Conservation (phyloP, 2,797 vertebrate species). For the Philypnodon macrostomus region DNA sequence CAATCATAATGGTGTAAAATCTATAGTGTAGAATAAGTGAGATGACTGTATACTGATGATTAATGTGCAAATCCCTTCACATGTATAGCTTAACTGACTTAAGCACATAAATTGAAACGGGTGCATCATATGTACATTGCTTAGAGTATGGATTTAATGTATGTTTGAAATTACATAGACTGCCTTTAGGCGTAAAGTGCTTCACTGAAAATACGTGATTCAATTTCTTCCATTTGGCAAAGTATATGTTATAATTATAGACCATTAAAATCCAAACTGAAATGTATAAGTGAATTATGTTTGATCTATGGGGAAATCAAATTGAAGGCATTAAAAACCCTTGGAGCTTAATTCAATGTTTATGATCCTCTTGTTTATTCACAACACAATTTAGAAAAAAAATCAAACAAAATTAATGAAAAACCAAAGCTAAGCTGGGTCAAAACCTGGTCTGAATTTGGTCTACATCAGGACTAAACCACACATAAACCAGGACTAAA, state of each 20-base stretch:
- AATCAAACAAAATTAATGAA: no score
- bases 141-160: neutral
- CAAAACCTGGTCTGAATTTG: no score
- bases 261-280: no score
- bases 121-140: slow-evolving; percentile 4
- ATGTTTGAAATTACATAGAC: neutral
- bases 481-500: no score
- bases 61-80: slow-evolving; percentile 46
- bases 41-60: slow-evolving; percentile 42
- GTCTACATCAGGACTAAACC: no score
- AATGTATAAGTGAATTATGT: no score
- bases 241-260: neutral
- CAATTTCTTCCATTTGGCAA: neutral
- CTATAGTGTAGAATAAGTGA: slow-evolving; percentile 15
- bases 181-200: neutral
- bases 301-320: no score
- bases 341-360: no score
- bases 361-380: no score
- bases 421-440: no score
- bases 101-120: slow-evolving; percentile 40
- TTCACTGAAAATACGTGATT: neutral
- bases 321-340: no score
- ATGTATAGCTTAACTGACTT: slow-evolving; percentile 26
- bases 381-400: no score
- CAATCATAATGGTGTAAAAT: slow-evolving; percentile 15